A percentile compares a stretch with the other conserved stretches of the same genome.
phyloP scores from a whole-genome alignment of 2,113 vertebrate genomes.

The Rattus norvegicus region DNA sequence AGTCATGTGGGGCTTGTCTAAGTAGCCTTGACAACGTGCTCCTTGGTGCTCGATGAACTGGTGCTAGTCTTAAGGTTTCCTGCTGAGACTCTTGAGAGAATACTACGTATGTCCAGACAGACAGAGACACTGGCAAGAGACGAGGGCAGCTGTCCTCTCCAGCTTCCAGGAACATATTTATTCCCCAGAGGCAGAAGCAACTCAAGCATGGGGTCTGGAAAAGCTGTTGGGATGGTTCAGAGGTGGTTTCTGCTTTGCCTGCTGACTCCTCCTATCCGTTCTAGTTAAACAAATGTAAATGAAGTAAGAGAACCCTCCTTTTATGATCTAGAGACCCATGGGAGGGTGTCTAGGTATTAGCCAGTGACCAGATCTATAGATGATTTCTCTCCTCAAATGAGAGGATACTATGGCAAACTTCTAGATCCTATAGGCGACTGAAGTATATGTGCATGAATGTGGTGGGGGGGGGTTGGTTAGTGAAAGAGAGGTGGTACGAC shows the following conservation, averaged over 20 bases:
- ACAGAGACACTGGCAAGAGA: background rate
- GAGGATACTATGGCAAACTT: background rate
- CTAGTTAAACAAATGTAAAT: background rate
- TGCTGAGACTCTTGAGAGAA: background rate
- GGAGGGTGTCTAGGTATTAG: background rate
- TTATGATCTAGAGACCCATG: background rate
- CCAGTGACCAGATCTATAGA: background rate
- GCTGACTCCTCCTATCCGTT: background rate
- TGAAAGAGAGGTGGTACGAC: background rate
- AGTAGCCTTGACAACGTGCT: background rate
- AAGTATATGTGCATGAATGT: rapidly evolving
- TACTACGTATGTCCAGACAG: background rate
- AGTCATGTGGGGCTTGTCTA: background rate
- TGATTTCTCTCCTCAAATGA: background rate
- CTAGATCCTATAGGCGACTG: background rate
- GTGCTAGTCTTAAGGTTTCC: background rate
- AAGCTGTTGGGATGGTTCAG: background rate
- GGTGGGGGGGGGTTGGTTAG: background rate
- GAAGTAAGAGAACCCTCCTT: background rate
- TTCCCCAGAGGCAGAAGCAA: background rate
- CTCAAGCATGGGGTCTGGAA: background rate
- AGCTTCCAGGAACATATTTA: background rate
- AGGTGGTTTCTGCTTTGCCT: background rate
- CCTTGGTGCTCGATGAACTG: background rate
- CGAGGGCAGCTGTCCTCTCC: background rate